These are phyloP conservation scores for Lasioglossum villosulum DNA, from an alignment of 2,888 invertebrate species.

Conservation along the genomic window DNA sequence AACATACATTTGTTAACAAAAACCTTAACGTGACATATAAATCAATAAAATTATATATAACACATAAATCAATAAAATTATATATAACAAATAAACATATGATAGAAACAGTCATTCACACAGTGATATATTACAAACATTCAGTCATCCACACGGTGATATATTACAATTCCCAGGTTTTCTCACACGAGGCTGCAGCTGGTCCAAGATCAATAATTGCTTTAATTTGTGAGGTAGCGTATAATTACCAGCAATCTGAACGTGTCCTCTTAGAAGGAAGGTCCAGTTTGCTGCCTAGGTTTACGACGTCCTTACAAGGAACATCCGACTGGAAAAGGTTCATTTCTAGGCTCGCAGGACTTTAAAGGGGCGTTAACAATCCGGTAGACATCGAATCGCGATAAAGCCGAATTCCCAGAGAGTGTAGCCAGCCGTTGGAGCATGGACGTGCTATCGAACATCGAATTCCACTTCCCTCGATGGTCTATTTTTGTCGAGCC, in stretches of 20 bases:
- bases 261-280: background rate
- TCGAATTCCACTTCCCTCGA: conserved; percentile 42
- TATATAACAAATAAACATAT: too few relatives aligned
- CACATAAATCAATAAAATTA: too few relatives aligned
- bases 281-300: background rate
- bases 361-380: conserved; percentile 45
- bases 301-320: background rate
- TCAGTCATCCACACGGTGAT: too few relatives aligned
- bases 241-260: background rate
- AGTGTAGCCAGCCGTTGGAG: conserved; percentile 9
- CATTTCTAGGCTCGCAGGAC: background rate
- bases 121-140: too few relatives aligned
- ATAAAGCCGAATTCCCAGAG: conserved; percentile 51
- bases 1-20: too few relatives aligned
- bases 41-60: too few relatives aligned
- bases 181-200: background rate
- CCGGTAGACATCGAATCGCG: conserved; percentile 25
- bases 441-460: conserved; percentile 27
- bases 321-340: background rate
- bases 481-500: conserved; percentile 36
- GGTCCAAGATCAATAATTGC: background rate
- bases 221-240: background rate
- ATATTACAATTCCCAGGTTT: background rate
- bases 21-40: too few relatives aligned
- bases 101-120: too few relatives aligned